Percentiles rank a stretch among this genome's conserved stretches.
Evolutionary conservation across 1,140 invertebrate genomes (phyloP).

Genomic region (Drosophila ficusphila): DNA sequence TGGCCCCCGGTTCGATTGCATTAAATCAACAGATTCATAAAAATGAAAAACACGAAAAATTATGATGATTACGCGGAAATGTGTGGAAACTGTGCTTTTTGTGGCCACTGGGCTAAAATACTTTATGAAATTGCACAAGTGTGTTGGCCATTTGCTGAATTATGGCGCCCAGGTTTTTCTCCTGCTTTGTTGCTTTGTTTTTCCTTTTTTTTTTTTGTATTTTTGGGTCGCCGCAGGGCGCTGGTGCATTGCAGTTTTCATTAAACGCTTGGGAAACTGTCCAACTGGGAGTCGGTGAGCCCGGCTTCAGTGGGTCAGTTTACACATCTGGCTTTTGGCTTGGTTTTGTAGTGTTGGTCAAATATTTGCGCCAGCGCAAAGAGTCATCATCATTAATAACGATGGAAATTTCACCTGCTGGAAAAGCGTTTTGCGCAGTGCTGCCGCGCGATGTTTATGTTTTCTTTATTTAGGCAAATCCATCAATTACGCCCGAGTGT

Average conservation of each 20-base stretch:
- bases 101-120: constrained; percentile 64
- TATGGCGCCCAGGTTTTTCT: constrained; percentile 48
- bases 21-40: constrained; percentile 61
- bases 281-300: constrained; percentile 8
- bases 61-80: constrained; percentile 80
- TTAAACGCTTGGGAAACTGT: constrained; percentile 51
- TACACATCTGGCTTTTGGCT: constrained; percentile 63
- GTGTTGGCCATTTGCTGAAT: constrained; percentile 69
- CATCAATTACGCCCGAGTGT: constrained; percentile 68
- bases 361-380: constrained; percentile 72
- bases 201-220: not conserved
- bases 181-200: not conserved
- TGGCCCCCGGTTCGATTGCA: constrained; percentile 27
- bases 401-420: constrained; percentile 77
- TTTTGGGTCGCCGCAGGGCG: constrained; percentile 55
- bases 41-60: constrained; percentile 68
- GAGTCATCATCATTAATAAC: constrained; percentile 81
- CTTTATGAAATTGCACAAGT: constrained; percentile 78
- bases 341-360: constrained; percentile 65
- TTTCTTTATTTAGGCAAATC: constrained; percentile 74
- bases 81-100: constrained; percentile 68
- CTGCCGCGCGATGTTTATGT: constrained; percentile 36
- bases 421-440: constrained; percentile 50
- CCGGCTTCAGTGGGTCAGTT: constrained; percentile 67
- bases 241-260: constrained; percentile 55